Evolutionary conservation across 2,113 vertebrate species (phyloP).

Genomic region (Apus apus): DNA sequence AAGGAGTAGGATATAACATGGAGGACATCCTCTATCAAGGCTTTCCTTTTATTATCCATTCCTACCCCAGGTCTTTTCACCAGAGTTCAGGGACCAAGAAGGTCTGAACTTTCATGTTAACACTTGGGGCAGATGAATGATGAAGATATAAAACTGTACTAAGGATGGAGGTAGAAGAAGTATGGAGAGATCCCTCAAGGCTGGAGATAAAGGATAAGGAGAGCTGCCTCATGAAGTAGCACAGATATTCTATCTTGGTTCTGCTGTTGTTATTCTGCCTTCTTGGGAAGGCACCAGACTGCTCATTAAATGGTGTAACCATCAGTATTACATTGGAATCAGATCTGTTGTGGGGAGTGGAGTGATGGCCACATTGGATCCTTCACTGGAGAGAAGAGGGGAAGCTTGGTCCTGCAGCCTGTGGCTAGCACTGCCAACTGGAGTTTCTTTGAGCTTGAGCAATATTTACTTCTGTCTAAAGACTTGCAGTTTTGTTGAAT

Average conservation of each 20-base stretch:
- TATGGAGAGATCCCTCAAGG: neutral
- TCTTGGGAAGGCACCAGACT: constrained; percentile 2
- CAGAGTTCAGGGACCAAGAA: neutral
- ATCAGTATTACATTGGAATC: neutral
- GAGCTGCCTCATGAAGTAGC: neutral
- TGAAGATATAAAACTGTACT: neutral
- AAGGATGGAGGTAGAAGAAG: neutral
- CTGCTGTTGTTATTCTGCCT: no score
- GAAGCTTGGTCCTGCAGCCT: neutral
- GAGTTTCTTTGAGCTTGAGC: neutral
- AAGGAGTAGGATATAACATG: neutral
- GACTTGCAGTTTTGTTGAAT: neutral
- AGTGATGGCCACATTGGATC: neutral
- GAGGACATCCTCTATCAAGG: neutral
- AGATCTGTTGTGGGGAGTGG: neutral
- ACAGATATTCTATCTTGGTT: neutral
- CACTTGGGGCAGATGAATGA: neutral
- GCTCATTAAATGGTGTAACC: neutral
- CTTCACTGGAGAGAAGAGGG: neutral
- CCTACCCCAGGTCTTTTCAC: neutral
- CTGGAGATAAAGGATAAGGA: neutral
- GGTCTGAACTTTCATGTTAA: neutral
- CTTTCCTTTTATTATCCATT: neutral
- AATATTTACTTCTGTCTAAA: neutral
- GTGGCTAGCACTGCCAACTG: neutral